Evolutionary conservation across 2,888 invertebrate species (phyloP).

Genomic region (Aspidapion aeneum): DNA sequence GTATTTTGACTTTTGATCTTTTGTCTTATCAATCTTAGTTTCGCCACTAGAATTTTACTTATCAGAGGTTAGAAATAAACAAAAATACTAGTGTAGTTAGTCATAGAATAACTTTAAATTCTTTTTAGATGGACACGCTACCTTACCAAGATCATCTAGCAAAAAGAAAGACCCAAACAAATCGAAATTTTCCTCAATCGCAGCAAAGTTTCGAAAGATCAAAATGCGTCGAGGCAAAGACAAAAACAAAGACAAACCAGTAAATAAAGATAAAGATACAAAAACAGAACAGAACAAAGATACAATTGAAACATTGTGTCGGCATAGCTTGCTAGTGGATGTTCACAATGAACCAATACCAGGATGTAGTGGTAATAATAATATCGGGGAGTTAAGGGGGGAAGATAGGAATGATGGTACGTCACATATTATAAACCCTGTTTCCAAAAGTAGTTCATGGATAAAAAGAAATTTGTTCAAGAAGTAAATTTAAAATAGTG

Average conservation of each 20-base stretch:
- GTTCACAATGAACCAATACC: slow-evolving; percentile 35
- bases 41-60: too few species aligned
- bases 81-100: too few species aligned
- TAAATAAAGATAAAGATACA: neutral
- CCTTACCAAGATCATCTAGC: slow-evolving; percentile 48
- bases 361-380: slow-evolving; percentile 8
- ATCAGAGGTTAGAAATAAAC: too few species aligned
- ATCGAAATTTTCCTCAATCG: slow-evolving; percentile 54
- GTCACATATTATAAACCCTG: slow-evolving; percentile 1
- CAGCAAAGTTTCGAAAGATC: slow-evolving; percentile 58
- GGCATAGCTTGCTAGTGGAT: slow-evolving; percentile 71
- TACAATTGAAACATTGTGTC: slow-evolving; percentile 66
- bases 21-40: too few species aligned
- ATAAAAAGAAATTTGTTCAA: slow-evolving; percentile 40
- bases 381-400: slow-evolving; percentile 20
- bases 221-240: slow-evolving; percentile 50
- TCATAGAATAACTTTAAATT: too few species aligned
- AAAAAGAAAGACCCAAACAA: slow-evolving; percentile 43
- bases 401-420: neutral
- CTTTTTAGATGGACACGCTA: slow-evolving; percentile 49
- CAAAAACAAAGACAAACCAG: slow-evolving; percentile 30
- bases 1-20: too few species aligned
- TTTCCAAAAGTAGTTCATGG: slow-evolving; percentile 36
- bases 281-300: slow-evolving; percentile 42
- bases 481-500: slow-evolving; percentile 31